Evolutionary conservation across 2,113 vertebrate genomes (phyloP).

Genomic region (Trematomus loennbergii): DNA sequence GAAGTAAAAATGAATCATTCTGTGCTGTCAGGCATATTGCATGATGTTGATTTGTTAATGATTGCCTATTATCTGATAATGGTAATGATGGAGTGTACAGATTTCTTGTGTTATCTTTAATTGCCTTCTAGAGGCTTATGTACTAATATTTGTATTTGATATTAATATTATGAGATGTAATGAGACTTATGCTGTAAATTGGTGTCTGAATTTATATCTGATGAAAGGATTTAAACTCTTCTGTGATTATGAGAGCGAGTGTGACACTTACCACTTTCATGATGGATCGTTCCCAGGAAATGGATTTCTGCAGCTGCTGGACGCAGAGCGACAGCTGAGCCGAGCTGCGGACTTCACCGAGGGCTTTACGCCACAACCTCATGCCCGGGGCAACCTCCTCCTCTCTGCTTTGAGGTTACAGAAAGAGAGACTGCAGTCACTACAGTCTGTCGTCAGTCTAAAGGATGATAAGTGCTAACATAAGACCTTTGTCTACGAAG

Average conservation of each 20-base stretch:
- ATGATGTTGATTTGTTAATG: constrained; percentile 4
- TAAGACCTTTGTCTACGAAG: constrained; percentile 25
- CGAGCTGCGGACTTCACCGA: constrained; percentile 91
- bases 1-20: not conserved
- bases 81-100: not conserved
- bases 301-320: constrained; percentile 96
- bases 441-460: not conserved
- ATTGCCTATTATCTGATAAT: not conserved
- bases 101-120: not conserved
- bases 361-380: constrained; percentile 93
- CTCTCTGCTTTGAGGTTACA: constrained; percentile 75
- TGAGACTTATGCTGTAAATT: not conserved
- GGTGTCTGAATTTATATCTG: not conserved
- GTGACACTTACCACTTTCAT: constrained; percentile 94
- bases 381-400: constrained; percentile 94
- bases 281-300: constrained; percentile 96
- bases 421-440: constrained; percentile 68
- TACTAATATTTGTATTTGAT: not conserved
- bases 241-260: not conserved
- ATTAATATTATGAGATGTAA: not conserved
- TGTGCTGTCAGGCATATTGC: not conserved
- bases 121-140: not conserved
- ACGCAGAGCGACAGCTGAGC: constrained; percentile 97
- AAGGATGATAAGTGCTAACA: constrained; percentile 25
- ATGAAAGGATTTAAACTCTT: constrained; percentile 23